Conservation (phyloP, 2,797 vertebrate species). For the Lates japonicus region DNA sequence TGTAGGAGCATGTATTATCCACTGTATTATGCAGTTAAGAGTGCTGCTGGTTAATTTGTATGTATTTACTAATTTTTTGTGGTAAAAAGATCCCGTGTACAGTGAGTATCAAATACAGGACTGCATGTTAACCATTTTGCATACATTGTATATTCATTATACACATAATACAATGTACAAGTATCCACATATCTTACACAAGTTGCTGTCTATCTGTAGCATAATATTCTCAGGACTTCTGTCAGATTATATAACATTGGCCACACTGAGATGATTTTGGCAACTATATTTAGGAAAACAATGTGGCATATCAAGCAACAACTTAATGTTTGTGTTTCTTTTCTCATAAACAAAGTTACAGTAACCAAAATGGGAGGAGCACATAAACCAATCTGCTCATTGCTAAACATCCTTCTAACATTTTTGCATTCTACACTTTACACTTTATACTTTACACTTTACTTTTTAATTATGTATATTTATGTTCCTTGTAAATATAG, state of each 20-base stretch:
- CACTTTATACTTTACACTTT: no score
- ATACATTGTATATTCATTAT: background rate
- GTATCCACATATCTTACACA: background rate
- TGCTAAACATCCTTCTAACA: no score
- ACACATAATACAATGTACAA: background rate
- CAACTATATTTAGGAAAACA: background rate
- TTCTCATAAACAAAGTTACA: background rate
- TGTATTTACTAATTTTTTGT: no score
- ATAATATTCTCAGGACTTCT: background rate
- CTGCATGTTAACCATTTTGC: background rate
- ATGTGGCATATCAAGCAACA: background rate
- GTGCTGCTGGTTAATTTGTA: background rate
- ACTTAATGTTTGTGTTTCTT: background rate
- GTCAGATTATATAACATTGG: background rate
- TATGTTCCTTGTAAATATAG: no score
- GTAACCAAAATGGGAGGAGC: background rate
- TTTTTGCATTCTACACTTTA: no score
- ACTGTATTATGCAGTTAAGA: constrained; percentile 8
- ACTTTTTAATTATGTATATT: no score
- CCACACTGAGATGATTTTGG: no score
- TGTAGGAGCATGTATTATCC: constrained; percentile 13
- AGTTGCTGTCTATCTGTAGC: background rate
- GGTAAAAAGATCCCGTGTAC: background rate
- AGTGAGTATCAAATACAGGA: background rate
- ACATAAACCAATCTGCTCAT: background rate